A percentile compares a stretch with the other conserved stretches of the same genome.
Evolutionary conservation across 2,797 vertebrate genomes (phyloP).

Genomic region (Syngnathus acus): DNA sequence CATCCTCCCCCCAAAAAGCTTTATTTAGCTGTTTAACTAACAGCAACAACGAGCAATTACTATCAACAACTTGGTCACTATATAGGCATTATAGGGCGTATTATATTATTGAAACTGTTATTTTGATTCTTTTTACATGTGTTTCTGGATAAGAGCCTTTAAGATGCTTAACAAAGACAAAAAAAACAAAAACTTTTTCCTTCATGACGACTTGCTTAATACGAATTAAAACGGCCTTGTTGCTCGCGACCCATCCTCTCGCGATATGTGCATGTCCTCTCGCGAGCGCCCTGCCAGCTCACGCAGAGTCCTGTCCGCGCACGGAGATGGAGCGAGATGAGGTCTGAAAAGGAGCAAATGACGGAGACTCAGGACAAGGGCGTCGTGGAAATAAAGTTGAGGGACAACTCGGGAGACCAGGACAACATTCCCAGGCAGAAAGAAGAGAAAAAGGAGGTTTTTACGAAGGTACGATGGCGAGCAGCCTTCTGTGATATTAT

Average conservation of each 20-base stretch:
- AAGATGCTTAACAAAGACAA: not conserved
- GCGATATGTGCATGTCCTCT: conserved; percentile 48
- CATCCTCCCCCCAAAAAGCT: too few species aligned
- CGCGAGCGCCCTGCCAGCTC: conserved; percentile 44
- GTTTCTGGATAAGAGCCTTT: not conserved
- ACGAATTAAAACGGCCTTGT: not conserved
- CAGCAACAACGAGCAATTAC: too few species aligned
- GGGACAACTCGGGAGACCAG: conserved; percentile 65
- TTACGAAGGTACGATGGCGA: conserved; percentile 63
- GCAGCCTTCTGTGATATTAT: conserved; percentile 21
- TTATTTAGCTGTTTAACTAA: too few species aligned
- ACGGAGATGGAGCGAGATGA: conserved; percentile 69
- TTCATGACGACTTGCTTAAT: not conserved
- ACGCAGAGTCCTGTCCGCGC: conserved; percentile 14
- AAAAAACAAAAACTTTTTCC: not conserved
- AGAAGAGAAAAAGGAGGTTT: conserved; percentile 77
- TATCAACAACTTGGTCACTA: too few species aligned
- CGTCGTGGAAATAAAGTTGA: conserved; percentile 69
- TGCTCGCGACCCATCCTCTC: conserved; percentile 21
- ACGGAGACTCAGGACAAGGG: conserved; percentile 66
- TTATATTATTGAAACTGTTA: too few species aligned
- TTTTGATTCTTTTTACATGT: not conserved
- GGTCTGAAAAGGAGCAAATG: conserved; percentile 75
- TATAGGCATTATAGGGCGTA: too few species aligned
- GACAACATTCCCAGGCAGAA: conserved; percentile 69